Evolutionary conservation across 2,888 invertebrate genomes (phyloP), one percentile per base, ranked within the genome.

Genomic region (Entomobrya multifasciata): DNA sequence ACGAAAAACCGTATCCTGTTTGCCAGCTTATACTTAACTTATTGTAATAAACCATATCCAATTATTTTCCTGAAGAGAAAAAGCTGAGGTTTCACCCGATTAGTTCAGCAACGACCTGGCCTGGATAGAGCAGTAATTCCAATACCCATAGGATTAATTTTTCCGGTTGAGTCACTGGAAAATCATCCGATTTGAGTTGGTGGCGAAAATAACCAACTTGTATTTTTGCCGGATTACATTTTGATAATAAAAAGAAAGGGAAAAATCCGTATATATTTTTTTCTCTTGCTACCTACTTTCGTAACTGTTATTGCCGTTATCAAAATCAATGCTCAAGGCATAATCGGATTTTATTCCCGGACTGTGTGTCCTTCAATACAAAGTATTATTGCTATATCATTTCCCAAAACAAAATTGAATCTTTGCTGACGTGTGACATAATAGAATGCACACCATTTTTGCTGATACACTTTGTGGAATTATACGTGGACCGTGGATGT

Each of bases 111-210:
- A n/a, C n/a, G n/a, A n/a, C n/a, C n/a, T n/a, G n/a, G 30, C 5
- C 30, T 74, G 13, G 17, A 4, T 30, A 11, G 1, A 60, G 27
- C 25, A 25, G 60, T 13, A 60, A 17, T n/a, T 13, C 27, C 13
- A n/a, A 30, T 55, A 15, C 77, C 60, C 77, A 36, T 60, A 41
- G 60, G 77, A 77, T 77, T 77, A 57, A 60, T 77, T 77, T 57
- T 57, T 77, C 10, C 60, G 22, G 77, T 77, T 60, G 77, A 60
- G 22, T 77, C 5, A 15, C 44, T 44, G 44, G 60, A 60, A 74
- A 77, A 41, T 77, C 60, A 77, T 77, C 60, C 57, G 77, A 60
- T 77, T 60, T 41, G n/a, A 2, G 47, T 27, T 60, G 27, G 1
- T 20, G 27, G 5, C 1, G 17, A 74, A 74, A n/a, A 52, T 8